phyloP scores from a whole-genome alignment of 1,140 invertebrate species.

The Melipona quadrifasciata region DNA sequence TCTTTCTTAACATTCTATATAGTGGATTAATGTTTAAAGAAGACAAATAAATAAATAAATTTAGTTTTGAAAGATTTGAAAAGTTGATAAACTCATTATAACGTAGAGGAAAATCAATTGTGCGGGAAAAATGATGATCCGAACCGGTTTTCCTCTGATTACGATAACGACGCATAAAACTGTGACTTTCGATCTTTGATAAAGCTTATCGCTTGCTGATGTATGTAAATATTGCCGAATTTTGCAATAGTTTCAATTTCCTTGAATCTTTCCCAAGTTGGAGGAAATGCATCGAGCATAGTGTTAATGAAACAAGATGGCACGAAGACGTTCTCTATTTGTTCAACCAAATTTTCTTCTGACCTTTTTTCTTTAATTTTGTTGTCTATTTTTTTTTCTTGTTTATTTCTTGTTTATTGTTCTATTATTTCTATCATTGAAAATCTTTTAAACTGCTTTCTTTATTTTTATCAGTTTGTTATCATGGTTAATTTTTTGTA shows the following conservation, averaged over 20 bases:
- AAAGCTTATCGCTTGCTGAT: conserved; percentile 25
- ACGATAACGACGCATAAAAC: no score
- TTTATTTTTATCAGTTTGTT: not conserved
- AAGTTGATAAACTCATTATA: not conserved
- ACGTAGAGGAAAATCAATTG: no score
- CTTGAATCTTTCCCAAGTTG: not conserved
- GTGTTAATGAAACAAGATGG: no score
- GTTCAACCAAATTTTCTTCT: not conserved
- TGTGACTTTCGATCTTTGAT: not conserved
- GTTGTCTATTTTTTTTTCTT: not conserved
- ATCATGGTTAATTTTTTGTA: no score
- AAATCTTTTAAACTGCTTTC: not conserved
- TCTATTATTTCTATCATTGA: not conserved
- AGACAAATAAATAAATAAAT: not conserved
- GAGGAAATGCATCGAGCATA: no score
- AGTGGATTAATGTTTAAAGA: not conserved
- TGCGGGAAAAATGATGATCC: no score
- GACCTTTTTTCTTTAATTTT: not conserved
- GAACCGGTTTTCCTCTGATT: no score
- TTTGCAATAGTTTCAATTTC: not conserved
- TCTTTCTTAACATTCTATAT: not conserved
- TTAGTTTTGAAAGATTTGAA: not conserved
- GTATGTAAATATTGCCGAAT: conserved; percentile 11
- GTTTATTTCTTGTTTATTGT: no score
- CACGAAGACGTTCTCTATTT: not conserved